Evolutionary conservation across 2,797 vertebrate genomes (phyloP), one percentile per base, ranked within the genome.

Genomic region (Argentina silus): DNA sequence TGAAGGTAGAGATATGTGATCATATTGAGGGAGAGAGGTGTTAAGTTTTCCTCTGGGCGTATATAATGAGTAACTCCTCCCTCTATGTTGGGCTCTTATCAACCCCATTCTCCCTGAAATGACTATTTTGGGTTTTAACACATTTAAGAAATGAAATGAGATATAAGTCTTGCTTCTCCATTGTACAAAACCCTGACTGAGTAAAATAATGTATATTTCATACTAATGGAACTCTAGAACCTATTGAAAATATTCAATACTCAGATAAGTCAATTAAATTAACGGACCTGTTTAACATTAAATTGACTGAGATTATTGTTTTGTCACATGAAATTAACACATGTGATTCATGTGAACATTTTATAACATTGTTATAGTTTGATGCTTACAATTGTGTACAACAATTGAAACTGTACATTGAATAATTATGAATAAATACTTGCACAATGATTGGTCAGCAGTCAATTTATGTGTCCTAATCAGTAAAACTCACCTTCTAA

Each of bases 21-120:
- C 74, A 76, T 70, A 79, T 71, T 21, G 23, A 69, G 72, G 43
- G 48, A 43, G 65, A 63, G 44, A 72, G 70, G 75, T 83, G 78
- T 81, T 80, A 77, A 76, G 42, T 73, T 79, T 74, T 84, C 75
- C 82, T 83, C 47, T 10, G 48, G 65, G 47, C 48, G 14, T 51
- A 21, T 51, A 48, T 36, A 67, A 36, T 51, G 48, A 15, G 21
- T 23, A 27, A 27, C 47, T 27, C 12, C 45, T 50, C 11, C 64
- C 19, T 23, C 45, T 27, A 27, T 48, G 12, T 51, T 53, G 47
- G 23, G 47, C 48, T n/a, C 14, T 67, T 36, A 67, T 67, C 21
- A 51, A 50, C 19, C 36, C 11, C 6, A 23, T 67, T 36, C 27
- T 1, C 48, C 23, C 14, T 21, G 47, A 14, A 10, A 51, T 15